Base-by-base conservation (phyloP, 2,888 invertebrate species). In the Chalcis sispes region DNA sequence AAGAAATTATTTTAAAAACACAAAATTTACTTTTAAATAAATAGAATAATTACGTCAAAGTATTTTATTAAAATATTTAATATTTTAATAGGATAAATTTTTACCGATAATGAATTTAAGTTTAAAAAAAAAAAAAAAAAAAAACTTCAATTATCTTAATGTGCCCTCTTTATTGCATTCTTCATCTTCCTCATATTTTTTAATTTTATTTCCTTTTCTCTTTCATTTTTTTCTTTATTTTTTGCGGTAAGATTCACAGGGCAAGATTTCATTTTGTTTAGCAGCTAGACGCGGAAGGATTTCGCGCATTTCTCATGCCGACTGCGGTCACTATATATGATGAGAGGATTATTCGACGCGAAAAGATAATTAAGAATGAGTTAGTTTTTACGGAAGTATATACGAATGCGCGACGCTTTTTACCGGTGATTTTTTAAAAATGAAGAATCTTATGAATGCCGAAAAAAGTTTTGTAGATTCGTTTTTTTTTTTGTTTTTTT, bases 331-430 rank as follows among this genome's bases (percentile, higher is more conserved):
- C 10, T 36, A 36, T 36, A 36, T 36, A 54, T 54, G 54, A 54
- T 50, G 36, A 69, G 59, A 25, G 42, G 25, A 36, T 42, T 59
- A 56, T 67, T 52, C 27, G 15, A 23, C 54, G 29, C 8, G 40
- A 13, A 5, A 27, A 65, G 36, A 56, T 48, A 72, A 77, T 72
- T 58, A 59, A 70, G 72, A 50, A 32, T 42, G 13, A 69, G n/a
- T n/a, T n/a, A n/a, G n/a, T n/a, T n/a, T n/a, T n/a, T n/a, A n/a
- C n/a, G n/a, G n/a, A n/a, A n/a, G n/a, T n/a, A n/a, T n/a, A n/a
- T n/a, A n/a, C n/a, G n/a, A 46, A 23, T 23, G 42, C 42, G 42
- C 10, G 36, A 15, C 15, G 23, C 25, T 61, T 42, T 61, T 40
- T 42, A 1, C 42, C 7, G 10, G 23, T 61, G 36, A 25, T 25